Conservation (phyloP, 2,888 invertebrate species). For the Rotaria sp. region DNA sequence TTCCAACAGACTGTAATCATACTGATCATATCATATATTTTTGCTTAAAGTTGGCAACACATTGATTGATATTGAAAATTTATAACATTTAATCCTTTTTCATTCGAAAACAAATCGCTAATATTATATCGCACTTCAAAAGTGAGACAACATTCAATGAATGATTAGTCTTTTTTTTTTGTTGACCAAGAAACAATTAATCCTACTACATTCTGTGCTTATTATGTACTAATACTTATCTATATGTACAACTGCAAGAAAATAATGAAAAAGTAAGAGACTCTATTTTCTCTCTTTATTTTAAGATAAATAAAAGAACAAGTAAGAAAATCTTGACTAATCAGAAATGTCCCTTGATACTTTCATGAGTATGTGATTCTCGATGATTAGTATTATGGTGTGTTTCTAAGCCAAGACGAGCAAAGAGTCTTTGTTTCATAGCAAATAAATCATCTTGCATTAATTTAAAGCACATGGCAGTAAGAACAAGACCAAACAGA, state of each 20-base stretch:
- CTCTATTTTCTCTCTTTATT: neutral
- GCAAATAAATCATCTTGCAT: constrained; percentile 39
- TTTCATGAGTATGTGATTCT: neutral
- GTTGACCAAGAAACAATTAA: no score
- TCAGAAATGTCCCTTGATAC: neutral
- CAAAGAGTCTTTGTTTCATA: neutral
- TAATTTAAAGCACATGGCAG: constrained; percentile 42
- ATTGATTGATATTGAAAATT: no score
- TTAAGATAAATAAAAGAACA: neutral
- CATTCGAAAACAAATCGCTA: neutral
- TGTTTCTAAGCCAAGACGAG: neutral
- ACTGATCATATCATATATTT: neutral
- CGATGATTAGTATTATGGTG: neutral
- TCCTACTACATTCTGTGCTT: no score
- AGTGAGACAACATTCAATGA: neutral
- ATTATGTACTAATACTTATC: no score
- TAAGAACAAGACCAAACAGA: constrained; percentile 41
- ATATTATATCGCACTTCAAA: neutral
- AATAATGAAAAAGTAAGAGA: no score
- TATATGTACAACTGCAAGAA: no score
- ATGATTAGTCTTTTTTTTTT: no score
- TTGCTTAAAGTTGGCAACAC: neutral
- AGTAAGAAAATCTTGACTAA: neutral
- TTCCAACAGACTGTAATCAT: neutral
- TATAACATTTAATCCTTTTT: neutral